Base-by-base conservation (phyloP, 2,113 vertebrate species). In the Pteruthius melanotis region DNA sequence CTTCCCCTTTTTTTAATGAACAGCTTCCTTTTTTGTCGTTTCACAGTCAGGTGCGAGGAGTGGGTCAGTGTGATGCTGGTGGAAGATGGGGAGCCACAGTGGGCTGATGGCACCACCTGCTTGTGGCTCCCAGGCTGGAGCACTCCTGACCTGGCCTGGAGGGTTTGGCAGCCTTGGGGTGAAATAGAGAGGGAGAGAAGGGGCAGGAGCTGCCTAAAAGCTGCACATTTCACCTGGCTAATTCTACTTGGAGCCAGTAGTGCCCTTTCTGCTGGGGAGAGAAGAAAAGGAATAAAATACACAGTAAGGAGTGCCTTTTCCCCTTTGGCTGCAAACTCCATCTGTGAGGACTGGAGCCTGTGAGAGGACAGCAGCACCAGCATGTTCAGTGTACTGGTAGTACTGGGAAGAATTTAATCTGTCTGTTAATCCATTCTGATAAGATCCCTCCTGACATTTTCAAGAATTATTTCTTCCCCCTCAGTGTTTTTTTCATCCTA, bases 291-390 rank as follows among this genome's bases (percentile, higher is more conserved):
- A 54, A 47, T 65, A 28, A 75, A 39, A 27, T 0, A 0, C 4
- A 5, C 15, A 3, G 10, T 5, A 5, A 5, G 0, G 4, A 10
- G 11, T 28, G 14, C 30, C 1, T 52, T 80, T 70, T 39, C 4
- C 37, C n/a, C 22, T 56, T 56, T 4, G 2, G 22, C 42, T 57
- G 21, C 49, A 53, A 19, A 60, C 13, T 59, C 37, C 27, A 20
- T 22, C 52, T 9, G 19, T 0, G 0, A 69, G 52, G 30, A 16
- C 21, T 15, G 3, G 28, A 70, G 59, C 20, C 66, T 4, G 0
- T 7, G 27, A 30, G 70, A n/a, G 13, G 50, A 8, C 31, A 83
- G 47, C 71, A 88, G 59, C 54, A 37, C 37, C 63, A 63, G 42
- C 33, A 37, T 4, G 6, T 9, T 35, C 76, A 37, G 27, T 3